Base-by-base conservation (phyloP, 2,113 vertebrate species). In the Perca schrenkii region DNA sequence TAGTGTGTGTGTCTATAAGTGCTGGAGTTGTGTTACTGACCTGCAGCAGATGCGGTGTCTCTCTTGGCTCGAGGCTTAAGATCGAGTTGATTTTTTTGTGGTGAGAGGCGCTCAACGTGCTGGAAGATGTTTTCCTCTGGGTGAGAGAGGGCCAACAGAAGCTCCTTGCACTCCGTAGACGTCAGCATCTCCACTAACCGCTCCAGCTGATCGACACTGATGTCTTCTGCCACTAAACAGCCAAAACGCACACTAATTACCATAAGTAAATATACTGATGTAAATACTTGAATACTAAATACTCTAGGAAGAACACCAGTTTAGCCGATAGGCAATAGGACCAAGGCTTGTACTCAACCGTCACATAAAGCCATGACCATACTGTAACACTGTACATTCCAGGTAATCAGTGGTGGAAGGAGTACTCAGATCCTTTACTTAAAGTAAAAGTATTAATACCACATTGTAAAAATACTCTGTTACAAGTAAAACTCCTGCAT, bases 181-280 rank as follows among this genome's bases (percentile, higher is more conserved):
- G 94, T 94, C 86, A 96, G 87, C 84, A 95, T 6, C 69, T 94
- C 90, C 85, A 92, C 94, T 64, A 96, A 69, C 17, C 92, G 91
- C 70, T 91, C 84, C 80, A 95, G 56, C 83, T 96, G 95, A 79
- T 94, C 86, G 22, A 49, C 77, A 0, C 86, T 78, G 0, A 95
- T 62, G 86, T 95, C 92, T 14, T 91, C 92, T 6, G 85, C 84
- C 81, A 95, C 95, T 95, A 58, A 47, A 71, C 25, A 70, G 36
- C 2, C 62, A 50, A 0, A 86, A 49, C 21, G 52, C 31, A 76
- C 31, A 60, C n/a, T 34, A 15, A 58, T 74, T 34, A 61, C 31
- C 28, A 13, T 16, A 50, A 76, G 66, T 11, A 40, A 8, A 40
- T 40, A 40, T 40, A 36, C 8, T 40, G 8, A 10, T 40, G 8